Evolutionary conservation across 1,140 invertebrate genomes (phyloP).

Genomic region (Papilio polytes): DNA sequence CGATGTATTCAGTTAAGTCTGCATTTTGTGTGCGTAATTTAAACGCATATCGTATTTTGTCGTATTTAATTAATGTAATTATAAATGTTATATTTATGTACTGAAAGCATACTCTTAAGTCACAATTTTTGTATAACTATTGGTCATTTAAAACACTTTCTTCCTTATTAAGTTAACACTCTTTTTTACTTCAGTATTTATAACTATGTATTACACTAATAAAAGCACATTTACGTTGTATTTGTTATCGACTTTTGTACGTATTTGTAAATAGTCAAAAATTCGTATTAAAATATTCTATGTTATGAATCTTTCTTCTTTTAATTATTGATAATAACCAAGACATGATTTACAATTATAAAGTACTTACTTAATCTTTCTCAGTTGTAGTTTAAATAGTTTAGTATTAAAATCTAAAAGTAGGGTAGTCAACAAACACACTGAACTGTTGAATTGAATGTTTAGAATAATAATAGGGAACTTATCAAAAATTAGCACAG

Average conservation of each 20-base stretch:
- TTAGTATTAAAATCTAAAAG: not conserved
- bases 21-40: slow-evolving; percentile 31
- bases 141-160: not conserved
- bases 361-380: not conserved
- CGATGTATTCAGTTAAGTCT: not conserved
- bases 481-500: not conserved
- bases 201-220: not conserved
- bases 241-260: not conserved
- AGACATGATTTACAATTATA: not conserved
- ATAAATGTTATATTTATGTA: not conserved
- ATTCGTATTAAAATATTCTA: not conserved
- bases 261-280: not conserved
- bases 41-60: not conserved
- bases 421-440: not conserved
- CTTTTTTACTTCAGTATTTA: slow-evolving; percentile 6
- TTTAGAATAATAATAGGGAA: not conserved
- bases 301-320: not conserved
- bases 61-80: not conserved
- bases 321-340: not conserved
- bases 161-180: slow-evolving; percentile 1
- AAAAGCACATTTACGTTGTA: not conserved
- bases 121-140: not conserved
- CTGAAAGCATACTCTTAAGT: not conserved
- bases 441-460: not conserved
- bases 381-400: not conserved